Conservation (phyloP, 2,797 vertebrate species). For the Luscinia luscinia region DNA sequence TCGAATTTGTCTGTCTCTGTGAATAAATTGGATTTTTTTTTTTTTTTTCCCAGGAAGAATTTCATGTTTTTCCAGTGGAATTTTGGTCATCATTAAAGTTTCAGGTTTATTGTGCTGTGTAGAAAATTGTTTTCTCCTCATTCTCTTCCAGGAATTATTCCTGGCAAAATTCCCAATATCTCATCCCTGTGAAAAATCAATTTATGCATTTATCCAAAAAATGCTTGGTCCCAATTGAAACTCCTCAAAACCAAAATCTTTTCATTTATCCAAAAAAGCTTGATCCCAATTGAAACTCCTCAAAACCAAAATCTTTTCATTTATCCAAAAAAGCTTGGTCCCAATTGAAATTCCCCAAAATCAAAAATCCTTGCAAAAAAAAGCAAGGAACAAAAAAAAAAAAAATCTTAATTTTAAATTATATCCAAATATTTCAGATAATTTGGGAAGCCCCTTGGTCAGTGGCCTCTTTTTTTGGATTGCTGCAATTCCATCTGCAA, state of each 20-base stretch:
- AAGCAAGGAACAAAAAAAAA: no score
- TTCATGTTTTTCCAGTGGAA: neutral
- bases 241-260: neutral
- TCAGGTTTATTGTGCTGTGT: neutral
- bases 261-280: no score
- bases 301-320: neutral
- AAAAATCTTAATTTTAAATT: neutral
- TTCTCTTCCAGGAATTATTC: neutral
- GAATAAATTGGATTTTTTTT: neutral
- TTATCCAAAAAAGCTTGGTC: neutral
- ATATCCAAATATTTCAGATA: accelerated
- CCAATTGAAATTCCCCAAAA: accelerated
- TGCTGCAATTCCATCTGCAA: neutral
- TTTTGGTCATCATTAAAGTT: neutral
- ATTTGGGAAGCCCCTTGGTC: neutral
- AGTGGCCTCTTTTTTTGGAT: neutral
- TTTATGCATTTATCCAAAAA: neutral
- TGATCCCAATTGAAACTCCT: no score
- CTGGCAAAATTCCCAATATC: neutral
- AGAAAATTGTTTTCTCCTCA: accelerated
- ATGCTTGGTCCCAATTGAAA: neutral
- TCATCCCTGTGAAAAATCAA: neutral
- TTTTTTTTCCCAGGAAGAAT: neutral
- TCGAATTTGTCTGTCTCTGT: no score
- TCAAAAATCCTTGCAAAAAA: no score